A percentile compares a stretch with the other conserved stretches of the same genome.
These are phyloP conservation scores for Stenodema calcarata DNA, from an alignment of 2,888 invertebrate genomes.

Conservation along the genomic window DNA sequence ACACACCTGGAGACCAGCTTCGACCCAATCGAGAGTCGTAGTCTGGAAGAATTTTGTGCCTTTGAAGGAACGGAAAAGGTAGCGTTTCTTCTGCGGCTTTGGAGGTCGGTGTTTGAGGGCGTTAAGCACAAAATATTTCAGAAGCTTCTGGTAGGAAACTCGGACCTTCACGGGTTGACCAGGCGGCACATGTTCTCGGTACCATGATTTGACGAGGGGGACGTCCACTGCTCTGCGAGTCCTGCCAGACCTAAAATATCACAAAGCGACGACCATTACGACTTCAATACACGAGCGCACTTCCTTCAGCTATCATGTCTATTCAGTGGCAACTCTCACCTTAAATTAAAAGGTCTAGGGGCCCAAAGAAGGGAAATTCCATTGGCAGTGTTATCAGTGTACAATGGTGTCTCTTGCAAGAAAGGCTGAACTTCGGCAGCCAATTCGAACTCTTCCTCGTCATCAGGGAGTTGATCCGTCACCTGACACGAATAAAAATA, in stretches of 20 bases:
- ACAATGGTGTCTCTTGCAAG: constrained; percentile 91
- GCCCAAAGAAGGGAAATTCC: constrained; percentile 97
- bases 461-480: constrained; percentile 84
- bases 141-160: constrained; percentile 97
- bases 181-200: constrained; percentile 91
- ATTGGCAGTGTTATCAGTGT: constrained; percentile 98
- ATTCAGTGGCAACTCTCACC: not conserved
- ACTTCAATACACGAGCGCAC: not conserved
- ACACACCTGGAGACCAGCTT: constrained; percentile 97
- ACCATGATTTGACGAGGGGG: constrained; percentile 97
- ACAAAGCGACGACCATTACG: not conserved
- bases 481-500: too few relatives aligned
- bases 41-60: constrained; percentile 99
- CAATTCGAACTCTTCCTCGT: constrained; percentile 92
- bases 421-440: constrained; percentile 91
- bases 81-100: constrained; percentile 98
- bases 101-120: constrained; percentile 96
- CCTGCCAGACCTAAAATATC: constrained; percentile 68
- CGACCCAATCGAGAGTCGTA: constrained; percentile 99
- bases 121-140: constrained; percentile 98
- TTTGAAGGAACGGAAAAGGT: constrained; percentile 98
- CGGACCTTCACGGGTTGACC: constrained; percentile 94
- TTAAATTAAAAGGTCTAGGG: constrained; percentile 93
- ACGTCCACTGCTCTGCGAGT: constrained; percentile 94
- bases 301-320: too few relatives aligned